Percentiles rank a stretch among this genome's conserved stretches.
phyloP scores from a whole-genome alignment of 2,888 invertebrate genomes.

The Anaspis maculata region DNA sequence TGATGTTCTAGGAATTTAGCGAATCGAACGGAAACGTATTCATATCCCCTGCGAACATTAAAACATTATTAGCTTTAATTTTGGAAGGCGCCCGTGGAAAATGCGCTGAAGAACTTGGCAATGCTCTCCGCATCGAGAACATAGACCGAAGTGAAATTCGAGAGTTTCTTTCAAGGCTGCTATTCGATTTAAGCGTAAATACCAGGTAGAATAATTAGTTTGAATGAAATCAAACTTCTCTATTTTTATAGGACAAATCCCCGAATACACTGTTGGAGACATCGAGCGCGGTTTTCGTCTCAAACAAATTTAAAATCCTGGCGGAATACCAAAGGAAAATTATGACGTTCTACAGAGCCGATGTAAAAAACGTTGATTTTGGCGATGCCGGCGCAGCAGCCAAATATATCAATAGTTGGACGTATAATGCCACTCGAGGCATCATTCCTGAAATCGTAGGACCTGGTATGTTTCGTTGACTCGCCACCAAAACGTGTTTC shows the following conservation, averaged over 20 bases:
- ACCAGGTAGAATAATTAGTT: background rate
- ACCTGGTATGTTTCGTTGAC: conserved; percentile 18
- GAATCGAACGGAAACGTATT: conserved; percentile 48
- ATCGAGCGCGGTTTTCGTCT: conserved; percentile 25
- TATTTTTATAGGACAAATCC: background rate
- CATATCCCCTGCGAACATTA: conserved; percentile 60
- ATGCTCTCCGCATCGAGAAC: conserved; percentile 45
- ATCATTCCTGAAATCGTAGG: conserved; percentile 38
- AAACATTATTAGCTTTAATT: conserved; percentile 53
- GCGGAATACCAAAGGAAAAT: conserved; percentile 43
- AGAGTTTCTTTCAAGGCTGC: conserved; percentile 19
- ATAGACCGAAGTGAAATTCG: conserved; percentile 19
- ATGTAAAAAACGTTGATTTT: conserved; percentile 47
- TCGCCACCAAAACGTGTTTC: too few species aligned
- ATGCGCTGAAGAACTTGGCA: conserved; percentile 51
- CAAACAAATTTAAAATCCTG: conserved; percentile 36
- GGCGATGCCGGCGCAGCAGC: conserved; percentile 39
- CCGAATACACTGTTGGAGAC: conserved; percentile 22
- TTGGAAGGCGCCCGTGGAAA: conserved; percentile 52
- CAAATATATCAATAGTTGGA: conserved; percentile 53
- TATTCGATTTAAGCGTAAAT: conserved; percentile 24
- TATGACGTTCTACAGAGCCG: conserved; percentile 45
- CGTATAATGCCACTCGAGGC: conserved; percentile 47
- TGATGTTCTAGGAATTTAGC: conserved; percentile 24
- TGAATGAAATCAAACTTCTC: too few species aligned